Conservation (phyloP, 2,888 invertebrate species). For the Vesta saturnalis region DNA sequence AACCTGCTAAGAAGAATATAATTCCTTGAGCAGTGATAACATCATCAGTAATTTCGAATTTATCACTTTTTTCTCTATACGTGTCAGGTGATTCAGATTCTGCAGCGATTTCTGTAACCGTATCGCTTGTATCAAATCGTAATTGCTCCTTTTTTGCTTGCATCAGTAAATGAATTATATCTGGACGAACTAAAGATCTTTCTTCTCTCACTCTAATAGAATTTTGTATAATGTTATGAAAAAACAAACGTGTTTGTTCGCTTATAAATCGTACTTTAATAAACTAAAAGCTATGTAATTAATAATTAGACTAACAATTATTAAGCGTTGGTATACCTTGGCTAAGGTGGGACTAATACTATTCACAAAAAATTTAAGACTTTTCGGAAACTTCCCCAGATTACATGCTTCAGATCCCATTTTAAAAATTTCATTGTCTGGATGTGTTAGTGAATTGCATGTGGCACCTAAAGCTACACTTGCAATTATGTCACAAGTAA, state of each 20-base stretch:
- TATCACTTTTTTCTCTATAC: background rate
- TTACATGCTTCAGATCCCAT: conserved; percentile 63
- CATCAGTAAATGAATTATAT: conserved; percentile 69
- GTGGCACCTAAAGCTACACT: conserved; percentile 65
- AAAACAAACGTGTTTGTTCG: conserved; percentile 41
- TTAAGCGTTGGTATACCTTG: background rate
- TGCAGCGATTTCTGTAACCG: background rate
- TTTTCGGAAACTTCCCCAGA: conserved; percentile 52
- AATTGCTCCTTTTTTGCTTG: conserved; percentile 54
- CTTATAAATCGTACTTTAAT: background rate
- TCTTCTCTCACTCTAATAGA: conserved; percentile 63
- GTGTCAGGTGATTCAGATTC: background rate
- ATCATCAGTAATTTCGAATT: conserved; percentile 50
- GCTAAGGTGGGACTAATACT: conserved; percentile 3
- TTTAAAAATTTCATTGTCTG: conserved; percentile 65
- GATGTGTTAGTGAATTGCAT: conserved; percentile 65
- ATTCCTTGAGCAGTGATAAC: conserved; percentile 68
- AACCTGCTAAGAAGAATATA: conserved; percentile 64
- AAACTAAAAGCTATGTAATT: conserved; percentile 4
- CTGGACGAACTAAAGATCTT: conserved; percentile 64
- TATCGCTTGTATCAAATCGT: conserved; percentile 10
- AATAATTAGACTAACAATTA: background rate
- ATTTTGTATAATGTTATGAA: conserved; percentile 48
- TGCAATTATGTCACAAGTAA: conserved; percentile 66
- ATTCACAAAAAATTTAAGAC: conserved; percentile 10